Conservation (phyloP, 2,888 invertebrate species). For the Agapostemon virescens region DNA sequence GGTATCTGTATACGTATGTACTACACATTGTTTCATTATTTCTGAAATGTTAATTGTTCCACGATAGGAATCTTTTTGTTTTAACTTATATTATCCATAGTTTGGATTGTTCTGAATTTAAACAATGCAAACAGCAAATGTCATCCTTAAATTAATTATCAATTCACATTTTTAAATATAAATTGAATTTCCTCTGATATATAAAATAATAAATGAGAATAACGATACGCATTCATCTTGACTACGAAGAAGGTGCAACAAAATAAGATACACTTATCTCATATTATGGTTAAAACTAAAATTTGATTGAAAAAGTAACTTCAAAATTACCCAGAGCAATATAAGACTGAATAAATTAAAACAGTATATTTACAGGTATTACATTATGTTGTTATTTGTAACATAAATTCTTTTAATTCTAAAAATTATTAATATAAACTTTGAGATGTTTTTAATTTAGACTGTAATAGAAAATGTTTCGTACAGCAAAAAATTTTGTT, state of each 20-base stretch:
- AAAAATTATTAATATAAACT: background rate
- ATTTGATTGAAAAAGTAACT: too few relatives aligned
- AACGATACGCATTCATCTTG: too few relatives aligned
- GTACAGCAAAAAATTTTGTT: too few relatives aligned
- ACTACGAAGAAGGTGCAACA: too few relatives aligned
- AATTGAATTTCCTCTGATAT: too few relatives aligned
- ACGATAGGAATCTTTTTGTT: background rate
- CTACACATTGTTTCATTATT: background rate
- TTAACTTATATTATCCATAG: background rate
- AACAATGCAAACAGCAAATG: background rate
- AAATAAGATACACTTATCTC: too few relatives aligned
- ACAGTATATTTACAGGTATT: background rate
- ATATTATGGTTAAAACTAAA: too few relatives aligned
- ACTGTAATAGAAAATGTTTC: background rate
- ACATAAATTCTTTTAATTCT: background rate
- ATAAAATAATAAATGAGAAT: too few relatives aligned
- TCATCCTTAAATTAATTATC: background rate
- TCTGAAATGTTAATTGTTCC: background rate
- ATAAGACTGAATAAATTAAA: background rate
- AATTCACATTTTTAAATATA: too few relatives aligned
- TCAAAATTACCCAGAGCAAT: background rate
- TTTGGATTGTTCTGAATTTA: background rate
- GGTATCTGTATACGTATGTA: background rate
- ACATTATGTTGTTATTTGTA: background rate
- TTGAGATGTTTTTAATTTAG: background rate